phyloP scores from a whole-genome alignment of 2,797 vertebrate species.

The Melanotaenia trifasciata region DNA sequence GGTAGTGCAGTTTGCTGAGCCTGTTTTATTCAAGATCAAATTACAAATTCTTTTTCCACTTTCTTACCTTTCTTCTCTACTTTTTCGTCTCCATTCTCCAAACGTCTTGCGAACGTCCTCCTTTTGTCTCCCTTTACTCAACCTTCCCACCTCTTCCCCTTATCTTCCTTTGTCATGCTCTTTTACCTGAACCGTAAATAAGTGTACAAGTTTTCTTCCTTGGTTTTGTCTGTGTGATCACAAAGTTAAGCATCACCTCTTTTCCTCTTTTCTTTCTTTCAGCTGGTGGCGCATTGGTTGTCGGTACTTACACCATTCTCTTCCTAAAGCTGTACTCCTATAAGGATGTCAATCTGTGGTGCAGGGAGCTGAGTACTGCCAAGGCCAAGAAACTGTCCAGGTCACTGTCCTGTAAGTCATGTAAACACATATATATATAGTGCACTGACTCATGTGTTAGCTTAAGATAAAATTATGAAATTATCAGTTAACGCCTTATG shows the following conservation, averaged over 20 bases:
- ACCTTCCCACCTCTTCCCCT: background rate
- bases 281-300: constrained; percentile 86
- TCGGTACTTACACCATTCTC: constrained; percentile 86
- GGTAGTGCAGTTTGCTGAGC: constrained; percentile 50
- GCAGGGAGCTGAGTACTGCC: constrained; percentile 78
- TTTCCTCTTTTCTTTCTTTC: constrained; percentile 27
- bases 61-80: background rate
- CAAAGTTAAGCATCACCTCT: constrained; percentile 1
- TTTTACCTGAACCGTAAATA: background rate
- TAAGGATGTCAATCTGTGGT: constrained; percentile 91
- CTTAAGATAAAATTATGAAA: background rate
- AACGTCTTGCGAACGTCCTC: background rate
- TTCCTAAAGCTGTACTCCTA: constrained; percentile 94
- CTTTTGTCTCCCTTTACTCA: constrained; percentile 12
- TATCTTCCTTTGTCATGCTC: background rate
- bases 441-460: background rate
- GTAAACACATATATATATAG: background rate
- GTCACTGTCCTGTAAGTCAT: constrained; percentile 86
- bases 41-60: constrained; percentile 24
- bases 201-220: background rate
- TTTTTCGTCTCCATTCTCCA: constrained; percentile 12
- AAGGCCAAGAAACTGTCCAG: constrained; percentile 80
- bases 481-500: background rate
- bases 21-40: constrained; percentile 49
- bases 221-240: background rate